Evolutionary conservation across 2,888 invertebrate species (phyloP).

Genomic region (Dorcus parallelipipedus): DNA sequence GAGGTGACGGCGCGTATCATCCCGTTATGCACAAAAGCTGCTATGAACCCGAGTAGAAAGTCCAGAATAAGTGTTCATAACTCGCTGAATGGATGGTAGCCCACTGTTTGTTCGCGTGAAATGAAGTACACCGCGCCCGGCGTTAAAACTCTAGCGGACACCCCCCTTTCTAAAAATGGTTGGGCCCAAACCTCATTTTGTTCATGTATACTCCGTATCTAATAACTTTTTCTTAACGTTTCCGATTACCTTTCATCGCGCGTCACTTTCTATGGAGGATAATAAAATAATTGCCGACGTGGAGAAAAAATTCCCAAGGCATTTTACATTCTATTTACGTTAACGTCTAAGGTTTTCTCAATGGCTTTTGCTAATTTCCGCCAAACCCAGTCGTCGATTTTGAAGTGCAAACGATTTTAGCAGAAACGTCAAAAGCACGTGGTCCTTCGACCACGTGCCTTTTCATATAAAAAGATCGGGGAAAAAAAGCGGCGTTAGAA

Average conservation of each 20-base stretch:
- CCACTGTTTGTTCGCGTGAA: slow-evolving; percentile 21
- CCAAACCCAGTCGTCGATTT: background rate
- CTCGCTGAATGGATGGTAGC: slow-evolving; percentile 9
- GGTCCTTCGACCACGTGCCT: slow-evolving; percentile 4
- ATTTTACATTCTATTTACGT: slow-evolving; percentile 11
- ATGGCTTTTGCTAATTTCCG: slow-evolving; percentile 2
- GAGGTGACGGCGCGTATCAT: too few relatives aligned
- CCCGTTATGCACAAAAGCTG: background rate
- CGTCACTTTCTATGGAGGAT: slow-evolving; percentile 15
- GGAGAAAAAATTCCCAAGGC: slow-evolving; percentile 5
- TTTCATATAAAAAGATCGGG: too few relatives aligned
- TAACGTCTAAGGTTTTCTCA: slow-evolving; percentile 2
- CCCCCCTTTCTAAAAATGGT: slow-evolving; percentile 49
- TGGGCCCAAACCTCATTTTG: slow-evolving; percentile 52
- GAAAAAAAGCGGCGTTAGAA: too few relatives aligned
- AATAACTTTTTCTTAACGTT: slow-evolving; percentile 47
- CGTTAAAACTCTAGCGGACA: slow-evolving; percentile 40
- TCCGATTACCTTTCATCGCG: slow-evolving; percentile 10
- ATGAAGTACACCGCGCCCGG: slow-evolving; percentile 36
- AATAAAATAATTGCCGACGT: slow-evolving; percentile 16
- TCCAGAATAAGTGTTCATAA: slow-evolving; percentile 12
- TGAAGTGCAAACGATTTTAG: slow-evolving; percentile 9
- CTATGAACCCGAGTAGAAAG: slow-evolving; percentile 9
- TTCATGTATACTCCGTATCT: slow-evolving; percentile 46
- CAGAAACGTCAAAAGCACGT: slow-evolving; percentile 20